These are phyloP conservation scores for Oceanites oceanicus DNA, from an alignment of 2,113 vertebrate species.

Conservation along the genomic window DNA sequence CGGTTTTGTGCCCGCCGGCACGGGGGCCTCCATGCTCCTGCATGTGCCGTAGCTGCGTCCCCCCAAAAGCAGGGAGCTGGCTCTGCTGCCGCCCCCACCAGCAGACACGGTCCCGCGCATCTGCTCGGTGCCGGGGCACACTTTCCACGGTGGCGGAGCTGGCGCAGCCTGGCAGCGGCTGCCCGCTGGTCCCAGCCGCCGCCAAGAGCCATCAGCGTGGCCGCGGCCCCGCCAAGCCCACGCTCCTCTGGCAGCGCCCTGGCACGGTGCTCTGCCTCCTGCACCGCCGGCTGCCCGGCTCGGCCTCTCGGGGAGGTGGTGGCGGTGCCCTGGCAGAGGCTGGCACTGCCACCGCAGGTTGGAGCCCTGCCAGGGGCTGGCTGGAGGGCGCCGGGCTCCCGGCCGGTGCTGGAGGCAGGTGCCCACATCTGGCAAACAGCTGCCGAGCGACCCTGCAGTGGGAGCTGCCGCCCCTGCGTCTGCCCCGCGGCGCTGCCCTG, in stretches of 20 bases:
- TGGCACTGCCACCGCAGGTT: fast-evolving
- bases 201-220: neutral
- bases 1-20: fast-evolving
- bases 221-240: fast-evolving
- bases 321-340: fast-evolving
- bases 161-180: neutral
- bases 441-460: neutral
- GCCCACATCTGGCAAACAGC: conserved; percentile 55
- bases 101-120: no score
- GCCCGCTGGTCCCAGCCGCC: no score
- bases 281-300: fast-evolving
- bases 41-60: fast-evolving
- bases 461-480: neutral
- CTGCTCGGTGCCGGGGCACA: fast-evolving
- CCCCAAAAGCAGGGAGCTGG: neutral
- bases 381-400: neutral
- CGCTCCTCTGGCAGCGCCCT: fast-evolving
- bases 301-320: neutral
- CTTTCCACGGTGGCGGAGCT: neutral
- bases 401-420: neutral
- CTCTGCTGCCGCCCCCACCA: neutral
- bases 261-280: neutral
- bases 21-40: fast-evolving
- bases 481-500: neutral
- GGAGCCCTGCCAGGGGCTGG: neutral